Conservation (phyloP, 2,797 vertebrate species). For the Onychomys arenicola region DNA sequence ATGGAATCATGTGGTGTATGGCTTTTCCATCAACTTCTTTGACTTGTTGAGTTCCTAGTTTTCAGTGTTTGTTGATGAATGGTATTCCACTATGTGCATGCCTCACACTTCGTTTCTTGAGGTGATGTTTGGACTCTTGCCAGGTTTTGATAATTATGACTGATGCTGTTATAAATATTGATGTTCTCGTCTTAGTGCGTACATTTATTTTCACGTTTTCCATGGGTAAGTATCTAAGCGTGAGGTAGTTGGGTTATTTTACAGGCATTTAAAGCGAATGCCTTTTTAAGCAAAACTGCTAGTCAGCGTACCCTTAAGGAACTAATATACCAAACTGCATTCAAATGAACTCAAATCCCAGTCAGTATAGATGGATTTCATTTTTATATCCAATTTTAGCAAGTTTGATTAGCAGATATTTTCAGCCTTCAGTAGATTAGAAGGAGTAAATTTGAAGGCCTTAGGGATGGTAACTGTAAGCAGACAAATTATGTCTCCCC, state of each 20-base stretch:
- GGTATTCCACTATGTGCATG: neutral
- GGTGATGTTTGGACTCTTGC: neutral
- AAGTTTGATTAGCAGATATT: conserved; percentile 34
- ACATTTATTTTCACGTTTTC: neutral
- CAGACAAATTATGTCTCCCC: conserved; percentile 8
- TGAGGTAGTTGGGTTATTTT: neutral
- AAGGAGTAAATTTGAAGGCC: conserved; percentile 37
- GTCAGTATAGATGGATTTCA: conserved; percentile 51
- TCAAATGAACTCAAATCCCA: neutral
- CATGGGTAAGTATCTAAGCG: neutral
- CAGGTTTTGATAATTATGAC: neutral
- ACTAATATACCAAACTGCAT: neutral
- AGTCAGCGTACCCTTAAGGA: neutral
- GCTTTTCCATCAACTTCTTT: neutral
- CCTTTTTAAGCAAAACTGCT: conserved; percentile 16
- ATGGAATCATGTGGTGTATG: neutral
- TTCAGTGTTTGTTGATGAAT: neutral
- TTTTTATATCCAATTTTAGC: conserved; percentile 57
- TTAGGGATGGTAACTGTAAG: conserved; percentile 39
- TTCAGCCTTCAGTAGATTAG: conserved; percentile 23
- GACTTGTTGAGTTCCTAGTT: neutral
- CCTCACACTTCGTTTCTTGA: neutral
- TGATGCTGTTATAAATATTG: neutral
- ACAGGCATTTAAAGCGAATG: neutral
- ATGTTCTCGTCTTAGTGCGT: conserved; percentile 24